Conservation (phyloP, 2,797 vertebrate genomes). For the Rhodeus uyekii region DNA sequence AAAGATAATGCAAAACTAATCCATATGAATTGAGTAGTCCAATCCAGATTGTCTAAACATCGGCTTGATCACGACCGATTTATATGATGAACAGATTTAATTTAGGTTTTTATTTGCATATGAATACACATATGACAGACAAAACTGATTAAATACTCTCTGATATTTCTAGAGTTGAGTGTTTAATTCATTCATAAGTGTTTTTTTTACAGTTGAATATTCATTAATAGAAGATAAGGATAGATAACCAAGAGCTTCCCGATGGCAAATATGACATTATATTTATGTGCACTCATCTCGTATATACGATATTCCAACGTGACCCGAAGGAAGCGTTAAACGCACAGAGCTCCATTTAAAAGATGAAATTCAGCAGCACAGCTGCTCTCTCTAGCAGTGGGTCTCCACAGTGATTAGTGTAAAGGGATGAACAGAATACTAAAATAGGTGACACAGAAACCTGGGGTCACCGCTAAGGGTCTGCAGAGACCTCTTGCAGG, state of each 20-base stretch:
- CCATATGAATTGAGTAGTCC: background rate
- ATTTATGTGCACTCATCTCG: background rate
- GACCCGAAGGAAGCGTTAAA: background rate
- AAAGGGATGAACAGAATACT: conserved; percentile 21
- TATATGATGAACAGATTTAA: background rate
- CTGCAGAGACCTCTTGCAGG: conserved; percentile 31
- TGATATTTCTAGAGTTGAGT: conserved; percentile 72
- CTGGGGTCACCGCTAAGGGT: conserved; percentile 27
- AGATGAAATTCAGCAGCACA: background rate
- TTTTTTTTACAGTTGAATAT: conserved; percentile 46
- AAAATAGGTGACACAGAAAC: conserved; percentile 47
- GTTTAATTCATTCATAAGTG: conserved; percentile 50
- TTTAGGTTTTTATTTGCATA: no score
- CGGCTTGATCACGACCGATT: background rate
- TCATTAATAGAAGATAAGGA: background rate
- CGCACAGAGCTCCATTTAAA: background rate
- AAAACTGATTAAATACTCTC: background rate
- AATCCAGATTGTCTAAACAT: background rate
- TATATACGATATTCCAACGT: background rate
- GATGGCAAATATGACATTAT: background rate
- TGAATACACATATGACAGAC: background rate
- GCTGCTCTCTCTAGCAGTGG: background rate
- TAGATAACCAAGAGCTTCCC: background rate
- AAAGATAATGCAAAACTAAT: background rate
- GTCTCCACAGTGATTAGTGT: conserved; percentile 35